These are phyloP conservation scores for Drosophila persimilis DNA, from an alignment of 1,140 invertebrate species.

Conservation along the genomic window DNA sequence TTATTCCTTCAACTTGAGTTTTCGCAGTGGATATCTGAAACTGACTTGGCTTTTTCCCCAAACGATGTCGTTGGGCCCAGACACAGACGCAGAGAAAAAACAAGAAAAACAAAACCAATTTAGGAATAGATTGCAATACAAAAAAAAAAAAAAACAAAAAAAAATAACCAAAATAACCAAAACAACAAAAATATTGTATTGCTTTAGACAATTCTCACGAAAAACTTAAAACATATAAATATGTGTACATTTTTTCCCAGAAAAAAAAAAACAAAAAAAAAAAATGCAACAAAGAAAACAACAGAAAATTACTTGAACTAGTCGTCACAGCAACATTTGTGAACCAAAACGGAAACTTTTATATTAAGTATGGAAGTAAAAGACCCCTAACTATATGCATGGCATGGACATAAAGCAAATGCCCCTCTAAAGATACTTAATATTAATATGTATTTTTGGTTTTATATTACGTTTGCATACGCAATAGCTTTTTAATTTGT, in stretches of 20 bases:
- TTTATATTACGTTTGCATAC: conserved; percentile 29
- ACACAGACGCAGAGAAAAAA: neutral
- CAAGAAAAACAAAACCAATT: neutral
- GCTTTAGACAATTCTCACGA: conserved; percentile 74
- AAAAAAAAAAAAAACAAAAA: conserved; percentile 8
- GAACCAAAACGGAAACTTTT: conserved; percentile 50
- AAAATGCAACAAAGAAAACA: conserved; percentile 20
- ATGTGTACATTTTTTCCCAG: conserved; percentile 51
- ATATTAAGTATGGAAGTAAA: conserved; percentile 60
- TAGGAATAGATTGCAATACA: conserved; percentile 67
- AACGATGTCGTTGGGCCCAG: conserved; percentile 4
- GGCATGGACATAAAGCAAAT: conserved; percentile 53
- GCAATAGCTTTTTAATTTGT: conserved; percentile 36
- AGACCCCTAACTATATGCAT: conserved; percentile 58
- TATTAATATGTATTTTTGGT: conserved; percentile 25
- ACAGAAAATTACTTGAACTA: conserved; percentile 56
- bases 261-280: conserved; percentile 25
- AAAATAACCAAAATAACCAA: conserved; percentile 15
- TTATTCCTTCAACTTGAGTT: conserved; percentile 17
- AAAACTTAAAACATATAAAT: conserved; percentile 44
- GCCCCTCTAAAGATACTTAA: conserved; percentile 46
- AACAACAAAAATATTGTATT: conserved; percentile 50
- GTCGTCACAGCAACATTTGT: conserved; percentile 66
- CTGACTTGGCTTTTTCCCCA: neutral
- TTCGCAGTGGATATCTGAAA: conserved; percentile 13